Evolutionary conservation across 53 echinoderm and acorn worm genomes (phyloP).

Genomic region (Echinometra lucunter): DNA sequence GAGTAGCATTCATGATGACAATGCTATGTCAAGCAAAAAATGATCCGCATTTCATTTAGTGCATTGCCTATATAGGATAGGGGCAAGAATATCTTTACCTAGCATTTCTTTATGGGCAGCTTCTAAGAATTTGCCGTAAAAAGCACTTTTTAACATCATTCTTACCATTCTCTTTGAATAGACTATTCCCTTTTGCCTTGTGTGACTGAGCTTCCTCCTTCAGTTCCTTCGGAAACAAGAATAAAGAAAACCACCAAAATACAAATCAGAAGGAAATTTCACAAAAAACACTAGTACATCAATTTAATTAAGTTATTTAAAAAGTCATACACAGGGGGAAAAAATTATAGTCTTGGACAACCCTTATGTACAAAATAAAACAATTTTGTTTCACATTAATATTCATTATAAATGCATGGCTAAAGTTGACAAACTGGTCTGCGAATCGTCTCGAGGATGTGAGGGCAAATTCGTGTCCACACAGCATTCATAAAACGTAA

Average conservation of each 20-base stretch:
- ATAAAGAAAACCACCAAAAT: neutral
- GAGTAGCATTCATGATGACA: too few relatives aligned
- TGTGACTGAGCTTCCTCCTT: conserved; percentile 83
- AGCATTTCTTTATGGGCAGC: too few relatives aligned
- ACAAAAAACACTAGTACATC: neutral
- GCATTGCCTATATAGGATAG: too few relatives aligned
- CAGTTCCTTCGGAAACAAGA: neutral
- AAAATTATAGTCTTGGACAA: neutral
- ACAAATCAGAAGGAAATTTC: neutral
- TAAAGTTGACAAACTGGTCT: too few relatives aligned
- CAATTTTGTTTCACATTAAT: neutral
- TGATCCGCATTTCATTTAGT: too few relatives aligned
- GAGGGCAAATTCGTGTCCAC: too few relatives aligned
- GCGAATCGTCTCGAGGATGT: too few relatives aligned
- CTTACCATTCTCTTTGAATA: conserved; percentile 89
- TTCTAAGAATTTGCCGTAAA: neutral
- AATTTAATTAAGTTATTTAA: neutral
- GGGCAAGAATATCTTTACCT: too few relatives aligned
- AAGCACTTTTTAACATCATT: neutral
- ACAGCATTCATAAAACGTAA: too few relatives aligned
- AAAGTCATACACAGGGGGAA: neutral
- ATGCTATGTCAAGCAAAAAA: too few relatives aligned
- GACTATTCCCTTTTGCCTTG: conserved; percentile 88
- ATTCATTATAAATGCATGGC: neutral
- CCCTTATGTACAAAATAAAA: too few relatives aligned